A percentile compares a stretch with the other conserved stretches of the same genome.
Conservation (phyloP, 2,797 vertebrate species). For the Argya squamiceps region DNA sequence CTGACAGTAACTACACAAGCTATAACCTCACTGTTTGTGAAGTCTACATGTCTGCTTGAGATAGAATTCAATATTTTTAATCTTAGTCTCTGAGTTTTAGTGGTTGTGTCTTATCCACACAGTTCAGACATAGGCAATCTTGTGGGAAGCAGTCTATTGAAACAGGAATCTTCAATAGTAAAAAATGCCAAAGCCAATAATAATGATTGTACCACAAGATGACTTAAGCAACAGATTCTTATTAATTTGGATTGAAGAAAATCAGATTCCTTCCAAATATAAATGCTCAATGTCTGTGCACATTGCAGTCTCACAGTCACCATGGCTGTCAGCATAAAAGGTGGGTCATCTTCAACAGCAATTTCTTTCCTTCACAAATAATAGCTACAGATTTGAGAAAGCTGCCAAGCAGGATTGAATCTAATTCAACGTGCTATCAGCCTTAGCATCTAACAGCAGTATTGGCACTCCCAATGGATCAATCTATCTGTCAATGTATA, state of each 20-base stretch:
- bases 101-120: fast-evolving
- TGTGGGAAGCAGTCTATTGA: not conserved
- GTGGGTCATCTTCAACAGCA: not conserved
- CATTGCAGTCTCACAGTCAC: not conserved
- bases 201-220: not conserved
- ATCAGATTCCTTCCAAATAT: not conserved
- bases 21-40: not conserved
- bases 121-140: not conserved
- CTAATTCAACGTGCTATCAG: not conserved
- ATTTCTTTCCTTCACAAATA: not conserved
- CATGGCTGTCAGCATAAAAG: not conserved
- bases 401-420: not conserved
- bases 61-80: not conserved
- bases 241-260: not conserved
- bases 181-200: not conserved
- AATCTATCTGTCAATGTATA: not conserved
- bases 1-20: not conserved
- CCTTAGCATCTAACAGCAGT: not conserved
- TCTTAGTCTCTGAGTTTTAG: not conserved
- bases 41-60: not conserved
- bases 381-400: not conserved
- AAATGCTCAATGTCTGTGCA: not conserved
- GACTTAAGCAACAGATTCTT: not conserved
- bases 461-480: not conserved
- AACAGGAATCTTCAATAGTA: not conserved